These are phyloP conservation scores for Morelia viridis DNA, from an alignment of 2,797 vertebrate species.

Conservation along the genomic window DNA sequence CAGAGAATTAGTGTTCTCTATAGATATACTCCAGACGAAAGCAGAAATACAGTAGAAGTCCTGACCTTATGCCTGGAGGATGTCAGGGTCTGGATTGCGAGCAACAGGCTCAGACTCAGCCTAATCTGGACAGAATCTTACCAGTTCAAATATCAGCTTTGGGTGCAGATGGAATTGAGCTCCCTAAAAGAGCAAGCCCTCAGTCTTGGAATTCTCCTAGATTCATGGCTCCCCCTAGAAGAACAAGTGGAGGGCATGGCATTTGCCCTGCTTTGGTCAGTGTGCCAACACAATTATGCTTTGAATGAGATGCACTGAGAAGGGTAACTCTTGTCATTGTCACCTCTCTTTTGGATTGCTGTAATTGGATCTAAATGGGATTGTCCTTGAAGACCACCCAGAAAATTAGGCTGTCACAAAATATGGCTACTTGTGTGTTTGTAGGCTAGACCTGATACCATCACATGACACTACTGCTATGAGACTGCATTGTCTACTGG, in stretches of 20 bases:
- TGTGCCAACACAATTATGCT: background rate
- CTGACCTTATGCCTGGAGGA: too few relatives aligned
- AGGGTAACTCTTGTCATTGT: background rate
- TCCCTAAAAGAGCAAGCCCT: background rate
- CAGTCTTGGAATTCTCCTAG: background rate
- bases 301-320: background rate
- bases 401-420: background rate
- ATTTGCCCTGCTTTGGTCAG: background rate
- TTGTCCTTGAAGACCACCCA: background rate
- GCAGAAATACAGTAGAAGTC: too few relatives aligned
- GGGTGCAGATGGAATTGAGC: background rate
- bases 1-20: too few relatives aligned
- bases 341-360: background rate
- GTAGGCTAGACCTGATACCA: background rate
- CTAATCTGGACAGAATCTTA: background rate
- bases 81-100: background rate
- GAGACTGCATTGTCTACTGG: background rate
- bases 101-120: background rate
- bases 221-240: background rate
- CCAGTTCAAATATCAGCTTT: background rate
- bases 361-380: background rate
- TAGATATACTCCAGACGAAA: too few relatives aligned
- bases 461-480: background rate
- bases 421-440: background rate
- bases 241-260: background rate